phyloP scores from a whole-genome alignment of 2,888 invertebrate genomes.

The Cataglyphis altisquamis region DNA sequence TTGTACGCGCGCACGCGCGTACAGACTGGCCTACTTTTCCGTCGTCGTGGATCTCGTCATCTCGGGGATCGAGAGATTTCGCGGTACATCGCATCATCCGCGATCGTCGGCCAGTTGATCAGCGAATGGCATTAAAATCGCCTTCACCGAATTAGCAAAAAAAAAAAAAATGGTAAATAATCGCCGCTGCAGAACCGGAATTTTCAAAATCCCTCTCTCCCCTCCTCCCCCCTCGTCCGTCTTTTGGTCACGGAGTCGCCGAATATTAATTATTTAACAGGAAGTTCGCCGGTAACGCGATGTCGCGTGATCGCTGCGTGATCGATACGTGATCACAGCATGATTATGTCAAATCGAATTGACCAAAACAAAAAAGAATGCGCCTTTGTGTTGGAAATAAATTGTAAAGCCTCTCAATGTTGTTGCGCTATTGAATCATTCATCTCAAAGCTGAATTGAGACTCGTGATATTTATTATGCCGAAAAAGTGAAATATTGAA shows the following conservation, averaged over 20 bases:
- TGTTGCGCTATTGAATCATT: background rate
- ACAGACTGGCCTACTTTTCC: conserved; percentile 69
- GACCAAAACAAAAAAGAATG: background rate
- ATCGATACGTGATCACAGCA: background rate
- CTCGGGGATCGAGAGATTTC: conserved; percentile 24
- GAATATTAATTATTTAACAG: conserved; percentile 33
- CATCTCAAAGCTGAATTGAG: background rate
- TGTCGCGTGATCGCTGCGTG: background rate
- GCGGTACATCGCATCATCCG: background rate
- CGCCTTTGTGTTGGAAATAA: background rate
- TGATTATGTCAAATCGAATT: background rate
- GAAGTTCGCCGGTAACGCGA: background rate
- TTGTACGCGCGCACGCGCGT: conserved; percentile 27
- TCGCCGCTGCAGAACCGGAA: background rate
- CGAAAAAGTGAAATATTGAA: background rate
- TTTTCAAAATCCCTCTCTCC: conserved; percentile 1
- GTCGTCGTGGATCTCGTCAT: conserved; percentile 13
- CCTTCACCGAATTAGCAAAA: background rate
- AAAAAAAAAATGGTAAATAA: background rate
- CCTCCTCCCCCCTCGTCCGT: too few species aligned
- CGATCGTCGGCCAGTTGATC: background rate
- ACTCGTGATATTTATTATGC: background rate
- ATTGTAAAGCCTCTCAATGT: background rate
- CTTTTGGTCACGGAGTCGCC: background rate
- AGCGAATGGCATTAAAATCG: conserved; percentile 1